A percentile compares a stretch with the other conserved stretches of the same genome.
phyloP scores from a whole-genome alignment of 2,113 vertebrate species.

The Nibea coibor region DNA sequence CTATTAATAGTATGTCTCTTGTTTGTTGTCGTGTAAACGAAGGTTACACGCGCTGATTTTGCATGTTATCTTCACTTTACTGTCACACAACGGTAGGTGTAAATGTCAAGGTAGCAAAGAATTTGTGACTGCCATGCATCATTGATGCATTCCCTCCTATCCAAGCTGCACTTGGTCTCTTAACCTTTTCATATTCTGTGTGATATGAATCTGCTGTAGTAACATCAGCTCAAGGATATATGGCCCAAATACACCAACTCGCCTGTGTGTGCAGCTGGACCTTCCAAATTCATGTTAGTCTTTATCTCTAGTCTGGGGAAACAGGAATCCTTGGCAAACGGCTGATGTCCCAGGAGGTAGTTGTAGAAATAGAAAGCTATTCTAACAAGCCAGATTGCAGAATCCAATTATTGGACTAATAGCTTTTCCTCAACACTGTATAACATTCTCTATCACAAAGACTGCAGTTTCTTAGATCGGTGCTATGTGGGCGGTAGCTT shows the following conservation, averaged over 20 bases:
- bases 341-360: conserved; percentile 68
- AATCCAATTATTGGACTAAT: conserved; percentile 79
- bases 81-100: conserved; percentile 40
- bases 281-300: conserved; percentile 63
- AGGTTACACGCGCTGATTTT: conserved; percentile 19
- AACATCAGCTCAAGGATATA: conserved; percentile 54
- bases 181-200: conserved; percentile 63
- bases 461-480: conserved; percentile 60
- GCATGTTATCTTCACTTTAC: conserved; percentile 24
- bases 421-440: conserved; percentile 72
- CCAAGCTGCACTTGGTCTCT: conserved; percentile 43
- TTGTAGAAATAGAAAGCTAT: conserved; percentile 75
- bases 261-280: conserved; percentile 53
- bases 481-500: conserved; percentile 47
- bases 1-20: not conserved
- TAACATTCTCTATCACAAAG: conserved; percentile 63
- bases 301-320: conserved; percentile 70
- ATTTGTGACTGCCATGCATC: conserved; percentile 54
- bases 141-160: conserved; percentile 49
- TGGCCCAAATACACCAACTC: conserved; percentile 30
- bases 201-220: conserved; percentile 66
- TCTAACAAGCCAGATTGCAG: conserved; percentile 74
- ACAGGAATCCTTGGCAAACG: conserved; percentile 68
- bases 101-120: conserved; percentile 60
- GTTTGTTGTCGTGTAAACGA: not conserved